Percentiles rank a stretch among this genome's conserved stretches.
phyloP scores from a whole-genome alignment of 1,140 invertebrate genomes.

The Eciton burchellii region DNA sequence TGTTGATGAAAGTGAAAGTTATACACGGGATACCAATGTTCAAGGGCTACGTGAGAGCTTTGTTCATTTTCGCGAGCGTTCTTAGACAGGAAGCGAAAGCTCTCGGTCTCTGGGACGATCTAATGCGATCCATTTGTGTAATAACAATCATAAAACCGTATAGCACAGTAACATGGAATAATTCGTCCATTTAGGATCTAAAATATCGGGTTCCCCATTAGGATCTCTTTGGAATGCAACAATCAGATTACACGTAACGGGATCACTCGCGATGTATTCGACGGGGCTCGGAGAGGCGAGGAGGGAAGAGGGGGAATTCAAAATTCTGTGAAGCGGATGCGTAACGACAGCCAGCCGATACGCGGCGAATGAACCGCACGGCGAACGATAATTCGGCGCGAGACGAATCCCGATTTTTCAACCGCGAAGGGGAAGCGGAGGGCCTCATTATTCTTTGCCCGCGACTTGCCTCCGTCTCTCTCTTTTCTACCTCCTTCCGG shows the following conservation, averaged over 20 bases:
- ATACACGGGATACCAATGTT: no score
- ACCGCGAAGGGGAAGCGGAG: no score
- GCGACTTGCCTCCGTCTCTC: background rate
- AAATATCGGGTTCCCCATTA: background rate
- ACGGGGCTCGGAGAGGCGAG: no score
- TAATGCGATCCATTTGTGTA: no score
- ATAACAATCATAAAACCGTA: no score
- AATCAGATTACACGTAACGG: background rate
- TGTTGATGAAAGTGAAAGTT: no score
- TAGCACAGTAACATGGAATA: background rate
- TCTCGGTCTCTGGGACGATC: no score
- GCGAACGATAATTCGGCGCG: conserved; percentile 61
- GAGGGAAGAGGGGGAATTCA: no score
- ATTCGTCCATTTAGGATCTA: background rate
- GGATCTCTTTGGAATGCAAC: background rate
- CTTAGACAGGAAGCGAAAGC: no score
- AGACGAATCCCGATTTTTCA: conserved; percentile 61
- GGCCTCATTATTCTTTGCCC: conserved; percentile 62
- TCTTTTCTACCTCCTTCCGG: background rate
- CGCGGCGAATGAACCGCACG: background rate
- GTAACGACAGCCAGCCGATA: background rate
- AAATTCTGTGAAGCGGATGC: conserved; percentile 7
- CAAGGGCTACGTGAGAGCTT: no score
- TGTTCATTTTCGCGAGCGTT: no score
- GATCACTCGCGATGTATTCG: background rate